These are phyloP conservation scores for Girardinichthys multiradiatus DNA, from an alignment of 2,113 vertebrate genomes.

Conservation along the genomic window DNA sequence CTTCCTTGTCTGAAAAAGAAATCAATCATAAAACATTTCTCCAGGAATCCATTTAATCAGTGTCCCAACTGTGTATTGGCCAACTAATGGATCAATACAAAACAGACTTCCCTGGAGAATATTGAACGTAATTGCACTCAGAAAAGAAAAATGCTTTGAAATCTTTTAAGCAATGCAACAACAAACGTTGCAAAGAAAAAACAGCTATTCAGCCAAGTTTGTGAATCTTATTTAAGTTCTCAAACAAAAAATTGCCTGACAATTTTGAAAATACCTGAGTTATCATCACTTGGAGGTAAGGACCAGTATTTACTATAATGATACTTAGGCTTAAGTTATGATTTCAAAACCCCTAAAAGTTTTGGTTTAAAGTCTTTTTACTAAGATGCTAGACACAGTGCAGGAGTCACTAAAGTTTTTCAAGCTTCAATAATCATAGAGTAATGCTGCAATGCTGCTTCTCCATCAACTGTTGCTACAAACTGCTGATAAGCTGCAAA, in stretches of 20 bases:
- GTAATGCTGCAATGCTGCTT: too few relatives aligned
- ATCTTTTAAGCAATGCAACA: conserved; percentile 29
- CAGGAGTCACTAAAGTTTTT: too few relatives aligned
- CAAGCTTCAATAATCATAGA: too few relatives aligned
- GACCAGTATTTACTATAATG: too few relatives aligned
- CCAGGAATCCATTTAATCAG: conserved; percentile 50
- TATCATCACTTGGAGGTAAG: too few relatives aligned
- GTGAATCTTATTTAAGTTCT: conserved; percentile 8
- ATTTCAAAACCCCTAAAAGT: too few relatives aligned
- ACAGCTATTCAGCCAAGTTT: conserved; percentile 25
- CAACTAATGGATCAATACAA: conserved; percentile 53
- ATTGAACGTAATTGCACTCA: conserved; percentile 45
- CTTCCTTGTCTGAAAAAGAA: conserved; percentile 23
- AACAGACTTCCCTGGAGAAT: conserved; percentile 35
- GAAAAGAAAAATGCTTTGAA: conserved; percentile 8
- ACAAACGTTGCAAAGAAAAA: conserved; percentile 28
- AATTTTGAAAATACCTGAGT: conserved; percentile 37
- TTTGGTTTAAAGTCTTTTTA: too few relatives aligned
- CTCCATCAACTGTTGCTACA: too few relatives aligned
- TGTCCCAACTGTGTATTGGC: conserved; percentile 10
- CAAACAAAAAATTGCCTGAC: conserved; percentile 39
- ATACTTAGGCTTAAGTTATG: too few relatives aligned
- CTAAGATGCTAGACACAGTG: too few relatives aligned
- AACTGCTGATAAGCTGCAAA: too few relatives aligned
- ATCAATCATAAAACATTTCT: conserved; percentile 55